These are phyloP conservation scores for Lepidocolaptes lacrymiger DNA, from an alignment of 2,797 vertebrate species.

Conservation along the genomic window DNA sequence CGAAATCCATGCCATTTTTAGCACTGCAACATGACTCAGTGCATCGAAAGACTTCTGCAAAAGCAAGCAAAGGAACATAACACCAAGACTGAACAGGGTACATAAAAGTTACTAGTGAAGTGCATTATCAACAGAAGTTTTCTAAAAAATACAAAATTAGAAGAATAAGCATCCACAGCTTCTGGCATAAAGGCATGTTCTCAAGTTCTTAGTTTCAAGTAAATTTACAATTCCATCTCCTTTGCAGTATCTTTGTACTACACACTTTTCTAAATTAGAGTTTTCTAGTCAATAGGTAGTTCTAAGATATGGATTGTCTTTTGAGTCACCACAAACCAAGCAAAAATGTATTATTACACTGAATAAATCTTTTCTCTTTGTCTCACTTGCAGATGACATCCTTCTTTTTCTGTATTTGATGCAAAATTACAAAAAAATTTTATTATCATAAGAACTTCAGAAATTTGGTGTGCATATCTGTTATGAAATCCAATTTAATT, in stretches of 20 bases:
- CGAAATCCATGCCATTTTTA: slow-evolving; percentile 95
- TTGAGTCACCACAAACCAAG: background rate
- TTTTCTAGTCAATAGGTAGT: background rate
- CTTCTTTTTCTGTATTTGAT: background rate
- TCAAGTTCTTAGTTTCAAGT: background rate
- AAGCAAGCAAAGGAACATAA: slow-evolving; percentile 47
- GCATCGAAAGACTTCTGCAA: slow-evolving; percentile 91
- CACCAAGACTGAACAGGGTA: background rate
- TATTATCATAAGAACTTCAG: background rate
- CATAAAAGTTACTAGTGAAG: background rate
- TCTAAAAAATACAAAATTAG: background rate
- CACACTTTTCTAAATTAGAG: background rate
- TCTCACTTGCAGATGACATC: background rate
- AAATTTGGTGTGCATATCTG: rapidly evolving
- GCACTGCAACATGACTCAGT: slow-evolving; percentile 87
- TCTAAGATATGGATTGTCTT: background rate
- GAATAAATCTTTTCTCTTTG: background rate
- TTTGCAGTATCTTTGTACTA: background rate
- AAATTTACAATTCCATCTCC: background rate
- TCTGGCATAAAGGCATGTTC: background rate
- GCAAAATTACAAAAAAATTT: background rate
- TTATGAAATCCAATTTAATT: background rate
- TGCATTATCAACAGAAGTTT: background rate
- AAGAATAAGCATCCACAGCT: background rate
- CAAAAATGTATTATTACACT: background rate